Evolutionary conservation across 2,888 invertebrate genomes (phyloP).

Genomic region (Acrobasis suavella): DNA sequence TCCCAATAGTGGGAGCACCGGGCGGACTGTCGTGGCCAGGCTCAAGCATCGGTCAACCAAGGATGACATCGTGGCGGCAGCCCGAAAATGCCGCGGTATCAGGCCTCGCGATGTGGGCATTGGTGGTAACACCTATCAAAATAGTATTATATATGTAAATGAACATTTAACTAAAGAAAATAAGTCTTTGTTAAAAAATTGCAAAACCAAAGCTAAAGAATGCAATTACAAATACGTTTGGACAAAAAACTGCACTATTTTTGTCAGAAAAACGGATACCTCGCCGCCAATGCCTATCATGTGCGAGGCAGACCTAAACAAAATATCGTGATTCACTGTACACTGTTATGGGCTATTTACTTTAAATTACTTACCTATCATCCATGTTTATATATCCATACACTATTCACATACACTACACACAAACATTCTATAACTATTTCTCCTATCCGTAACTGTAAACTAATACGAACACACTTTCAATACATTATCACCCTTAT

Average conservation of each 20-base stretch:
- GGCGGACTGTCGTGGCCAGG: conserved; percentile 4
- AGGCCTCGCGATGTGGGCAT: conserved; percentile 22
- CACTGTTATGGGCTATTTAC: neutral
- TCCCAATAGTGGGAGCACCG: neutral
- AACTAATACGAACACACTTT: no score
- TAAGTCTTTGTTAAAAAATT: conserved; percentile 23
- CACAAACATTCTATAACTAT: no score
- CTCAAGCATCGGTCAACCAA: neutral
- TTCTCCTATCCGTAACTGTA: no score
- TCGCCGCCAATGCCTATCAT: conserved; percentile 22
- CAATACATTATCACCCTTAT: no score
- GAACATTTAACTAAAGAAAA: conserved; percentile 30
- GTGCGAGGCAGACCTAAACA: neutral
- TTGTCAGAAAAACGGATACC: conserved; percentile 23
- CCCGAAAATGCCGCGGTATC: conserved; percentile 19
- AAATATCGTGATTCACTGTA: neutral
- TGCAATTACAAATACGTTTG: conserved; percentile 24
- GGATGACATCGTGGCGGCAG: conserved; percentile 24
- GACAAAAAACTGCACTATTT: conserved; percentile 29
- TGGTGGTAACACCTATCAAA: neutral
- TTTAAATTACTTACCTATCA: neutral
- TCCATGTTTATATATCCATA: neutral
- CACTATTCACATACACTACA: no score
- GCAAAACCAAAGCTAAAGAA: conserved; percentile 16
- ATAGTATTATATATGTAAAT: conserved; percentile 24